Base-by-base conservation (phyloP, 2,113 vertebrate species). In the Budorcas taxicolor region DNA sequence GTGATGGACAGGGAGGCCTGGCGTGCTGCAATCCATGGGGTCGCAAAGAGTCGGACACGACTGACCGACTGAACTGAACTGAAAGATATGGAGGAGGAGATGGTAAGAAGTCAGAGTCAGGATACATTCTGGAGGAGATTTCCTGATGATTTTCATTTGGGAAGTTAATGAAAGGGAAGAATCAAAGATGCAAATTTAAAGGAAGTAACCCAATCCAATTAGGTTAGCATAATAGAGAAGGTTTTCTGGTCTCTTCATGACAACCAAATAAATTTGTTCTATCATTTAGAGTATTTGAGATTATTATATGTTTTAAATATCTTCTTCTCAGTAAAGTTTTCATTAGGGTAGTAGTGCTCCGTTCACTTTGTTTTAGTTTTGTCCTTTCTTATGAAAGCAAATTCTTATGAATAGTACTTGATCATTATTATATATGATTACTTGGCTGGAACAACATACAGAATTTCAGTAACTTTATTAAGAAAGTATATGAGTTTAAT, bases 361-460 rank as follows among this genome's bases (percentile, higher is more conserved):
- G 7, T 19, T 31, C 15, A 8, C 53, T 95, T 90, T 62, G 53
- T 45, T 81, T 80, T 89, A 4, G 12, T n/a, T 33, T 31, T 84
- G 6, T 29, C 55, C 13, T 67, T 58, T n/a, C 23, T 10, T 76
- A 71, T 83, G n/a, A 74, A 87, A 92, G 57, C 1, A 83, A 60
- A 84, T 45, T 62, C 9, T 92, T 76, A n/a, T 5, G 3, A 50
- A 43, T 3, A 57, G 23, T 74, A 74, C 53, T 86, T 85, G 25
- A 67, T 88, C 81, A 57, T 27, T 23, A 91, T 95, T 58, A 43
- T 31, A 74, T 23, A 15, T 58, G 36, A 88, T 71, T 80, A 58
- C 5, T 53, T 88, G 82, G 14, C 45, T 91, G 17, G 14, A 91
- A 94, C 3, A 87, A 64, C 0, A 52, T 76, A 47, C 0, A 45